Conservation (phyloP, 2,888 invertebrate genomes). For the Acrobasis repandana region DNA sequence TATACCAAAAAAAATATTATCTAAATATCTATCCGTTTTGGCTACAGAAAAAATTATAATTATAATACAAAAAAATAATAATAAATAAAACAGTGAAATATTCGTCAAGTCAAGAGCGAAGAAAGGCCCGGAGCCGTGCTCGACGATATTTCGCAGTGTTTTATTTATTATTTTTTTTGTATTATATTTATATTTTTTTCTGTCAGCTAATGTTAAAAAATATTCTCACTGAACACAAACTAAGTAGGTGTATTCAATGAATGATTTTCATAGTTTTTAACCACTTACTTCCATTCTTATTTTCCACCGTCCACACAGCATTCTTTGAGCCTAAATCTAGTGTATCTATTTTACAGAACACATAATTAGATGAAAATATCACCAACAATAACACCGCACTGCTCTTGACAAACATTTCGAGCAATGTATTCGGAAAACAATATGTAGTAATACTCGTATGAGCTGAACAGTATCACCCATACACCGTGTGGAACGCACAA, state of each 20-base stretch:
- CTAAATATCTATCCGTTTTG: too few relatives aligned
- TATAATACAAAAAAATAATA: too few relatives aligned
- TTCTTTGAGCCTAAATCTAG: conserved; percentile 35
- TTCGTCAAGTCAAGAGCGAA: too few relatives aligned
- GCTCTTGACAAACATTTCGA: conserved; percentile 6
- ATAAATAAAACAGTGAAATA: too few relatives aligned
- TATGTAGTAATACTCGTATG: not conserved
- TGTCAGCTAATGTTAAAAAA: too few relatives aligned
- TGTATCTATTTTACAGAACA: conserved; percentile 21
- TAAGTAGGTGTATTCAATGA: not conserved
- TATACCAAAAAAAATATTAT: too few relatives aligned
- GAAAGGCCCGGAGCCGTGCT: too few relatives aligned
- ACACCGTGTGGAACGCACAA: not conserved
- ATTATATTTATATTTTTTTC: too few relatives aligned
- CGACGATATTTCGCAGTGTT: too few relatives aligned
- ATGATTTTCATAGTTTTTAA: too few relatives aligned
- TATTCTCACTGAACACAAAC: not conserved
- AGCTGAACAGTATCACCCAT: not conserved
- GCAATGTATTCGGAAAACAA: not conserved
- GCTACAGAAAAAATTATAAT: too few relatives aligned
- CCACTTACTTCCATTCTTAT: conserved; percentile 69
- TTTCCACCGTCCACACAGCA: conserved; percentile 58
- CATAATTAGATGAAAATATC: conserved; percentile 28
- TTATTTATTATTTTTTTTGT: too few relatives aligned
- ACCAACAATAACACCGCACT: conserved; percentile 25